These are phyloP conservation scores for Hystrix cristata DNA, from an alignment of 2,113 vertebrate genomes.

Conservation along the genomic window DNA sequence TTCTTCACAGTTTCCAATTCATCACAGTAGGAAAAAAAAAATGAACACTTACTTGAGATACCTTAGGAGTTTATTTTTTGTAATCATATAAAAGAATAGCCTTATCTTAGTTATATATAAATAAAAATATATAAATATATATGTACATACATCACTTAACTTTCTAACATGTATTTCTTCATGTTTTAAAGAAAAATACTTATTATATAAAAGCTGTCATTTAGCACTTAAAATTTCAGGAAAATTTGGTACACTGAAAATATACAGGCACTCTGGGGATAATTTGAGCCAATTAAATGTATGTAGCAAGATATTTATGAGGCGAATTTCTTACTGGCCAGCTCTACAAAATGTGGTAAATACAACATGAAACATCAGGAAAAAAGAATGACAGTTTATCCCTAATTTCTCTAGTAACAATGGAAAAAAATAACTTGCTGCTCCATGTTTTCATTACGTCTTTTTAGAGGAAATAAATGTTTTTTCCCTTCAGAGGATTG, in stretches of 20 bases:
- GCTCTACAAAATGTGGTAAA: not conserved
- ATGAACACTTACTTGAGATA: not conserved
- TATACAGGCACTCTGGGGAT: not conserved
- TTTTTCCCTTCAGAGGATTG: not conserved
- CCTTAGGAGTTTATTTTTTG: not conserved
- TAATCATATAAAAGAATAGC: not conserved
- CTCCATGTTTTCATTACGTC: not conserved
- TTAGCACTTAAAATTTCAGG: not conserved
- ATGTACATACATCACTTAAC: not conserved
- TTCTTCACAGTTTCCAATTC: not conserved
- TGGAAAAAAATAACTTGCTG: not conserved
- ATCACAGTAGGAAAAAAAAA: not conserved
- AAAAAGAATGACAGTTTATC: not conserved
- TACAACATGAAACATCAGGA: not conserved
- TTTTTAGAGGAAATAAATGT: not conserved
- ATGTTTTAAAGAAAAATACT: not conserved
- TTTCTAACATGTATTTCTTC: not conserved
- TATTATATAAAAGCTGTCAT: not conserved
- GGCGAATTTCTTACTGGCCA: not conserved
- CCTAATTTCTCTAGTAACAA: not conserved
- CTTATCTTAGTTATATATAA: not conserved
- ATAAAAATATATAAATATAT: not conserved
- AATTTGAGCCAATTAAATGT: not conserved
- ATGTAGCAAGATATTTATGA: not conserved
- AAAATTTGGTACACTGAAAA: not conserved